phyloP scores from a whole-genome alignment of 2,113 vertebrate species.

The Anseranas semipalmata region DNA sequence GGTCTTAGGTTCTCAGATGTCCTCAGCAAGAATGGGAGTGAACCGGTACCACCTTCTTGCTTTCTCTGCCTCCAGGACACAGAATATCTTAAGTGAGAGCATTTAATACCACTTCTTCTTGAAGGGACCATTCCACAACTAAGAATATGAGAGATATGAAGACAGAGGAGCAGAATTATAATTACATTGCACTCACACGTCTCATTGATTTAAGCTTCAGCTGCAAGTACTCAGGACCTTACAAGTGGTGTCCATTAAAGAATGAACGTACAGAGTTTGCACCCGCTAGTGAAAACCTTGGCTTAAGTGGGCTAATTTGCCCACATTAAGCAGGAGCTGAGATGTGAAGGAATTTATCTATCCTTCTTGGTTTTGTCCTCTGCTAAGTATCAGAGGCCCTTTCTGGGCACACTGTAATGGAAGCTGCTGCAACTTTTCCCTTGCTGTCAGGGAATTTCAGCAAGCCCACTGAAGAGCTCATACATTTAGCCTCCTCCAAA shows the following conservation, averaged over 20 bases:
- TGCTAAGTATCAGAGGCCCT: not conserved
- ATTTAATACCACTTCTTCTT: not conserved
- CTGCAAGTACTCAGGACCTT: not conserved
- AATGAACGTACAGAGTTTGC: not conserved
- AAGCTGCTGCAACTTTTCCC: not conserved
- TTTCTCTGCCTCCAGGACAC: not conserved
- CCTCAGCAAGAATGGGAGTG: not conserved
- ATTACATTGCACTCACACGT: not conserved
- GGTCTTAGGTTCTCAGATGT: not conserved
- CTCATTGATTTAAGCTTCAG: not conserved
- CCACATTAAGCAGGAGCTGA: not conserved
- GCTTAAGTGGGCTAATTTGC: not conserved
- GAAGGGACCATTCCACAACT: not conserved
- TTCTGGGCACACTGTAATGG: not conserved
- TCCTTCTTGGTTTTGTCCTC: not conserved
- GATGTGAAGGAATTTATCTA: rapidly evolving
- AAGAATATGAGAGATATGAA: not conserved
- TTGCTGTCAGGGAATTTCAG: not conserved
- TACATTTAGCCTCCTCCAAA: not conserved
- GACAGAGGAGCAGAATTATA: not conserved
- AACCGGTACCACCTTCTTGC: not conserved
- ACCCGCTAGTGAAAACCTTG: not conserved
- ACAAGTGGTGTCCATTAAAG: not conserved
- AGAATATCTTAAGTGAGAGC: not conserved
- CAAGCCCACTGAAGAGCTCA: not conserved